Percentiles rank a stretch among this genome's conserved stretches.
Conservation (phyloP, 2,888 invertebrate genomes). For the Machimus rusticus region DNA sequence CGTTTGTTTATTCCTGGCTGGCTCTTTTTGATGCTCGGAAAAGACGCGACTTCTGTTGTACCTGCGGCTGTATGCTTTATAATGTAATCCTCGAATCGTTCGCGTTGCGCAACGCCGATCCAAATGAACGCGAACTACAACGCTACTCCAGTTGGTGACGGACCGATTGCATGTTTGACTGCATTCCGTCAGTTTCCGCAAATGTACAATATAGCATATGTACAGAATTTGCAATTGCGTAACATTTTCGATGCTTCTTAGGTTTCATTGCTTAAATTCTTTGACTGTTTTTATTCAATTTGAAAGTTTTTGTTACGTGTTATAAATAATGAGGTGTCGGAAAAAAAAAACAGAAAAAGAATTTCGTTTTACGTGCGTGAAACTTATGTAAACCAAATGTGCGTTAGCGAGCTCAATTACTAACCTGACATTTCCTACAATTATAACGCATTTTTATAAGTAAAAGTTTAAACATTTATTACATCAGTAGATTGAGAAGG, state of each 20-base stretch:
- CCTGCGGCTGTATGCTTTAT: not conserved
- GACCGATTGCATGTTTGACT: slow-evolving; percentile 15
- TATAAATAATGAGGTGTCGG: not conserved
- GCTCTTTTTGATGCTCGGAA: not conserved
- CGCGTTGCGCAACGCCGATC: not conserved
- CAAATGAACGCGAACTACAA: not conserved
- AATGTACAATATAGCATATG: not conserved
- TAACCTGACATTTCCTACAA: not conserved
- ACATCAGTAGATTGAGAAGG: not conserved
- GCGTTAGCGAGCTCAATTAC: not conserved
- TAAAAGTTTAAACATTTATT: not conserved
- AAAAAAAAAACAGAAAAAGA: not conserved
- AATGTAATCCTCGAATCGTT: not conserved
- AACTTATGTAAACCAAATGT: not conserved
- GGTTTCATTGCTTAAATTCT: not conserved
- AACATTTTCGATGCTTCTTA: slow-evolving; percentile 8
- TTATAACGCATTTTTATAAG: not conserved
- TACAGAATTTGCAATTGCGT: not conserved
- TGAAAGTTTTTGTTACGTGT: not conserved
- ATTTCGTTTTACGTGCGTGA: not conserved
- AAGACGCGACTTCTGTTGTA: slow-evolving; percentile 3
- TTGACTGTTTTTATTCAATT: not conserved
- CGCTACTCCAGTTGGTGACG: not conserved
- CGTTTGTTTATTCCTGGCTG: not conserved
- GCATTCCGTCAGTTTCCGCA: not conserved